A percentile compares a stretch with the other conserved stretches of the same genome.
These are phyloP conservation scores for Dryoscopus gambensis DNA, from an alignment of 2,113 vertebrate genomes.

Conservation along the genomic window DNA sequence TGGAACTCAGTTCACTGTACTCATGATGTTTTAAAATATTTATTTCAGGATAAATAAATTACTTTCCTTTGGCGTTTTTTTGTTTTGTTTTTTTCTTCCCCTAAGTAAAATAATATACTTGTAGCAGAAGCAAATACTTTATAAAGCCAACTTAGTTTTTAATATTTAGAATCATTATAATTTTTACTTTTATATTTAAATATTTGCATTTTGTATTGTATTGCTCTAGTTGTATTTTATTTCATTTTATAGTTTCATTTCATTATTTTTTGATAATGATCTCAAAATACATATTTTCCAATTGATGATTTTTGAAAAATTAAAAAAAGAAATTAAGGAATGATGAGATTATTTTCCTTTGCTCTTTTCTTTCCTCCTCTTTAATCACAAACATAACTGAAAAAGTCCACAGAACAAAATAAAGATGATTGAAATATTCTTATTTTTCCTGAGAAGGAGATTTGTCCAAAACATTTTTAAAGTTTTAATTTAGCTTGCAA, in stretches of 20 bases:
- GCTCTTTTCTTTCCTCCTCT: not conserved
- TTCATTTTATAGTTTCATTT: not conserved
- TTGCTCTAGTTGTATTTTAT: not conserved
- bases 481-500: not conserved
- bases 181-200: not conserved
- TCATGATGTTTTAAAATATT: not conserved
- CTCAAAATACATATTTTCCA: not conserved
- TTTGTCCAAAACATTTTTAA: not conserved
- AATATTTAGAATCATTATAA: not conserved
- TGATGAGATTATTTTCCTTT: not conserved
- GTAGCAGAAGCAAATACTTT: not conserved
- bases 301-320: not conserved
- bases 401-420: not conserved
- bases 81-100: not conserved
- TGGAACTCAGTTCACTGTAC: not conserved
- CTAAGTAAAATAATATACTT: not conserved
- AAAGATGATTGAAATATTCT: not conserved
- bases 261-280: not conserved
- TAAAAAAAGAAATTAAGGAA: not conserved
- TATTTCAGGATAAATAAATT: not conserved
- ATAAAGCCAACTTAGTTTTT: not conserved
- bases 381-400: not conserved
- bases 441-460: not conserved
- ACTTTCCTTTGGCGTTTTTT: accelerated
- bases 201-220: not conserved